Evolutionary conservation across 1,140 invertebrate genomes (phyloP), one percentile per base, ranked within the genome.

Genomic region (Drosophila mauritiana): DNA sequence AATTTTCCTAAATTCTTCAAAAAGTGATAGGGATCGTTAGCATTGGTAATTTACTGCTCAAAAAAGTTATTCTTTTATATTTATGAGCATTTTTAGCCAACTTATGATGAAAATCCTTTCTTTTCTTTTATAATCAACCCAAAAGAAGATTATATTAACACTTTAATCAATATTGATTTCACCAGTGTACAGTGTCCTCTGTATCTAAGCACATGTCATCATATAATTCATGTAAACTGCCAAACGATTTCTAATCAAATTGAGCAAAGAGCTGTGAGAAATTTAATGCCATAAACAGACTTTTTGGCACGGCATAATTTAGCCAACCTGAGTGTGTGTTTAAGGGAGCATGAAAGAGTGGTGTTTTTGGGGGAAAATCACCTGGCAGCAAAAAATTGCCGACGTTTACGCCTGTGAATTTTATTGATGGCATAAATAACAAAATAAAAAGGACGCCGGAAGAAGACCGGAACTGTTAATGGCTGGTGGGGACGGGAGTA

Each of bases 341-440:
- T 51, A 51, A 45, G 48, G 61, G 34, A 25, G 34, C 68, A 20
- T 68, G 37, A 49, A 31, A 27, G 51, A 27, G n/a, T 49, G 42
- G 15, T 4, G 31, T 39, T 13, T 10, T 39, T 13, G 37, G 5
- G 37, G 25, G 1, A 4, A 8, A 51, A 17, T 56, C 62, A 65
- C 62, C 63, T 73, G 65, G 27, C 12, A n/a, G 40, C n/a, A 25
- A 58, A 68, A 77, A 77, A 77, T 77, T 57, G 58, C 53, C 65
- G 65, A 56, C 70, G 72, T 70, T 76, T 80, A 63, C 65, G 64
- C 72, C 72, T 56, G 55, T 53, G 64, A 80, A 49, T 77, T 81
- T 81, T 81, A 81, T 80, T 80, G 78, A 80, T 65, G 78, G 72
- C 77, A 80, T 80, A 81, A 81, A 81, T 78, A 83, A 76, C 61